phyloP scores from a whole-genome alignment of 2,888 invertebrate species.

The Podabrus alpinus region DNA sequence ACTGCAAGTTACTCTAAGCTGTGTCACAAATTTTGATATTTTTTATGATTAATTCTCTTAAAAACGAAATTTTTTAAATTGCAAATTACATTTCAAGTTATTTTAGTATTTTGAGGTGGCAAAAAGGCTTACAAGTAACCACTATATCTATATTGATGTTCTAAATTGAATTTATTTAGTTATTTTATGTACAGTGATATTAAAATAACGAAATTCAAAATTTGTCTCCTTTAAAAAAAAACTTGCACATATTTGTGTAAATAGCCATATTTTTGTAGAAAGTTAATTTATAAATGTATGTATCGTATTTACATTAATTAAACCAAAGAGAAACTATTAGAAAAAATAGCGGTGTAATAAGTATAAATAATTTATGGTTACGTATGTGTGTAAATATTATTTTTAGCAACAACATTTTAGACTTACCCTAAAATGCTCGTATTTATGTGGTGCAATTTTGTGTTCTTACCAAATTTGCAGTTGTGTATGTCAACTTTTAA shows the following conservation, averaged over 20 bases:
- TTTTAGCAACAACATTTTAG: constrained; percentile 20
- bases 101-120: background rate
- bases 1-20: background rate
- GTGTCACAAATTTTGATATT: background rate
- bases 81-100: background rate
- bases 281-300: constrained; percentile 42
- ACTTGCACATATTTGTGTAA: constrained; percentile 41
- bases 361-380: constrained; percentile 18
- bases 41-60: background rate
- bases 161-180: background rate
- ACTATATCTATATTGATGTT: background rate
- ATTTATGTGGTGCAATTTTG: constrained; percentile 25
- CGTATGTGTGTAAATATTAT: constrained; percentile 19
- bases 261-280: constrained; percentile 50
- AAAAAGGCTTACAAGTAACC: background rate
- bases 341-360: constrained; percentile 14
- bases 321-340: constrained; percentile 43
- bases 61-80: background rate
- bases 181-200: constrained; percentile 1
- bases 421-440: constrained; percentile 28
- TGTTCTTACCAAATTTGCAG: constrained; percentile 13
- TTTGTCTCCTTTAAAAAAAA: background rate
- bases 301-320: constrained; percentile 41
- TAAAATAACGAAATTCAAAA: background rate
- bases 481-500: constrained; percentile 15